phyloP scores from a whole-genome alignment of 2,888 invertebrate species.

The Ephialtes manifestator region DNA sequence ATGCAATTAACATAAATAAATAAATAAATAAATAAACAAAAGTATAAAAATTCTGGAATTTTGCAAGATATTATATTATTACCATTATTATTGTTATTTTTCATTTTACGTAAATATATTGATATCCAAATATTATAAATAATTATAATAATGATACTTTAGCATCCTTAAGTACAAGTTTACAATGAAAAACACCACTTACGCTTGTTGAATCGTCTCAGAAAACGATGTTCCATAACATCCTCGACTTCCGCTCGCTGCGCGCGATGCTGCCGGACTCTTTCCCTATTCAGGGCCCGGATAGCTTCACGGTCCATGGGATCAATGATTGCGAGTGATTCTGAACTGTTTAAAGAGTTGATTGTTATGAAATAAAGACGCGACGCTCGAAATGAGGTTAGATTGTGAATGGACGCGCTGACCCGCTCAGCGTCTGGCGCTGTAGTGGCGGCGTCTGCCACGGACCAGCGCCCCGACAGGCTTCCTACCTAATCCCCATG shows the following conservation, averaged over 20 bases:
- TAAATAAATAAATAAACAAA: not conserved
- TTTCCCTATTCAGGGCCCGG: slow-evolving; percentile 20
- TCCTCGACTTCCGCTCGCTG: slow-evolving; percentile 18
- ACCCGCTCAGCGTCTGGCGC: slow-evolving; percentile 2
- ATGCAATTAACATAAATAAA: not conserved
- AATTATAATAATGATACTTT: too few species aligned
- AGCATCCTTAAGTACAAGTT: not conserved
- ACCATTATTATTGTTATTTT: too few species aligned
- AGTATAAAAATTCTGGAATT: not conserved
- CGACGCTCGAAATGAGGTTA: slow-evolving; percentile 8
- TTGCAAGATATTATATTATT: too few species aligned
- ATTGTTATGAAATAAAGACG: not conserved
- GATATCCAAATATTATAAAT: too few species aligned
- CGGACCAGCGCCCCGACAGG: slow-evolving; percentile 44
- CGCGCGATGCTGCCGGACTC: slow-evolving; percentile 20
- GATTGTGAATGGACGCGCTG: not conserved
- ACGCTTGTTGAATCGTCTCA: slow-evolving; percentile 7
- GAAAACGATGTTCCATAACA: slow-evolving; percentile 19
- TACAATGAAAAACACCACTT: not conserved
- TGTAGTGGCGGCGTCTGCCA: slow-evolving; percentile 18
- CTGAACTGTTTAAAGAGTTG: not conserved
- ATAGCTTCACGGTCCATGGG: slow-evolving; percentile 26
- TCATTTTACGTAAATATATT: too few species aligned
- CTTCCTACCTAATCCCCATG: slow-evolving; percentile 21
- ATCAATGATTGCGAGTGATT: not conserved